Evolutionary conservation across 2,113 vertebrate genomes (phyloP).

Genomic region (Chlorodrepanis virens): DNA sequence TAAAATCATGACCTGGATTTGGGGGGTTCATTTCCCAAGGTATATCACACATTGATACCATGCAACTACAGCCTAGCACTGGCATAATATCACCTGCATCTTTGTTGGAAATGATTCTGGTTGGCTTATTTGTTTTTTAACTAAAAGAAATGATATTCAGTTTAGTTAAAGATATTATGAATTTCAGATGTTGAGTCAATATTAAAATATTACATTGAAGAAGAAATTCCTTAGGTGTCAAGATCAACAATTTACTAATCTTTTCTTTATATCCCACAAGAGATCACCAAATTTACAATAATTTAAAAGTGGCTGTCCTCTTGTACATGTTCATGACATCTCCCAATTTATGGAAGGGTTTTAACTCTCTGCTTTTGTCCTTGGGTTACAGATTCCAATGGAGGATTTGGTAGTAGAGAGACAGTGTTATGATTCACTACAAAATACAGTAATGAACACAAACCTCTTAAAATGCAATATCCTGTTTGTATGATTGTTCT

Average conservation of each 20-base stretch:
- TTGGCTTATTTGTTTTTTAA: not conserved
- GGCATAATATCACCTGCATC: not conserved
- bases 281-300: not conserved
- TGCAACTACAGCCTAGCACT: not conserved
- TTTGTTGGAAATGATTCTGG: not conserved
- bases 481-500: not conserved
- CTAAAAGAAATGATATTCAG: not conserved
- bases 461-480: slow-evolving; percentile 1
- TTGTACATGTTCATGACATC: not conserved
- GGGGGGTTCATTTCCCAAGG: not conserved
- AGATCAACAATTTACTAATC: not conserved
- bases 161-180: not conserved
- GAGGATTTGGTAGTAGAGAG: not conserved
- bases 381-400: not conserved
- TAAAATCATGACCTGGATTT: not conserved
- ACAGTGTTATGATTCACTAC: not conserved
- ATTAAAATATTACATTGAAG: not conserved
- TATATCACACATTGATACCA: not conserved
- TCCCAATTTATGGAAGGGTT: not conserved
- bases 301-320: not conserved
- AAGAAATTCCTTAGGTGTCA: not conserved
- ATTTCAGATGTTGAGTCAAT: not conserved
- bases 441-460: not conserved
- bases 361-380: not conserved
- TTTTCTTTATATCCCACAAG: not conserved